Percentiles rank a stretch among this genome's conserved stretches.
Conservation (phyloP, 2,888 invertebrate genomes). For the Helleia helle region DNA sequence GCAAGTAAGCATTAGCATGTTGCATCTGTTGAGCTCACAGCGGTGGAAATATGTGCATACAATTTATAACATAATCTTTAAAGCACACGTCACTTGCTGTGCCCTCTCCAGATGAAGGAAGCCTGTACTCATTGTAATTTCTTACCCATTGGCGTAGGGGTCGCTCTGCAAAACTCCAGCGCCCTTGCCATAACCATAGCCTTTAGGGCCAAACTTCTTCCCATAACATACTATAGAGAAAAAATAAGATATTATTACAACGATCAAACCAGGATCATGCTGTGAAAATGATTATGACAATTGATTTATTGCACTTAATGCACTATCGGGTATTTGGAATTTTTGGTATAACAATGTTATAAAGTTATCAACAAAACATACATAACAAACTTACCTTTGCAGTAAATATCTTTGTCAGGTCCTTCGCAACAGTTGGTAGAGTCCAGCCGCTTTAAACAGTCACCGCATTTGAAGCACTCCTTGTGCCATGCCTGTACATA, state of each 20-base stretch:
- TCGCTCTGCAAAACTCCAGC: conserved; percentile 95
- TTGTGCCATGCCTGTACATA: conserved; percentile 89
- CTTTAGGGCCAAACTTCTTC: conserved; percentile 97
- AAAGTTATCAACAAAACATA: conserved; percentile 10
- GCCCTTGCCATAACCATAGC: conserved; percentile 98
- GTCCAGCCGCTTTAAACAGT: conserved; percentile 90
- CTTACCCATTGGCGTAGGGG: conserved; percentile 88
- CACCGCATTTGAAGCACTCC: conserved; percentile 94
- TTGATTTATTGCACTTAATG: conserved; percentile 3
- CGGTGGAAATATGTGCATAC: conserved; percentile 17
- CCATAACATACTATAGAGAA: conserved; percentile 90
- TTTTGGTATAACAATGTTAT: neutral
- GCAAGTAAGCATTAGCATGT: conserved; percentile 55
- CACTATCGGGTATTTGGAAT: conserved; percentile 1
- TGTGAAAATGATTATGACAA: conserved; percentile 13
- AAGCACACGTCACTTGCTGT: conserved; percentile 33
- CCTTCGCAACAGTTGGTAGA: conserved; percentile 94
- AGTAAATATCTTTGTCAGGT: conserved; percentile 96
- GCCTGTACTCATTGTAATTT: conserved; percentile 30
- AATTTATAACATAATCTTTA: conserved; percentile 7
- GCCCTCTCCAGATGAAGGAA: conserved; percentile 55
- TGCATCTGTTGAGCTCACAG: conserved; percentile 51
- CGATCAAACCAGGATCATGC: conserved; percentile 17
- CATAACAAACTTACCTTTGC: conserved; percentile 83
- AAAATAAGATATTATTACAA: conserved; percentile 36